Evolutionary conservation across 1,140 invertebrate species (phyloP), one percentile per base, ranked within the genome.

Genomic region (Ruditapes philippinarum): DNA sequence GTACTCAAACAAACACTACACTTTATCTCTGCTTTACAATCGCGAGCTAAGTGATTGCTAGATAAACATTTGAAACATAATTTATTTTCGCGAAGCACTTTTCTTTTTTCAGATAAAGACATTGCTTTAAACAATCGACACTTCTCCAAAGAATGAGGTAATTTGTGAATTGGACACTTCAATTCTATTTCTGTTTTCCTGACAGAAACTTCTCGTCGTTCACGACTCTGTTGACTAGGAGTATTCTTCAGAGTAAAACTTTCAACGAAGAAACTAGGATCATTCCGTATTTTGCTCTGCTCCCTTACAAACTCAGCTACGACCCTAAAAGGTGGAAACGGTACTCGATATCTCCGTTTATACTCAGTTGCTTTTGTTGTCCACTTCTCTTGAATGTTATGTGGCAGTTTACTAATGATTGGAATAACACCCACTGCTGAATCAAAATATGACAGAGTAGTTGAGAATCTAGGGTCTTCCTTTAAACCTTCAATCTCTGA

Each of bases 51-150:
- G 45, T 90, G 91, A 22, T 49, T 74, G 31, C 49, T 79, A n/a
- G 84, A 85, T 9, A 31, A 14, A 54, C 91, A 90, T n/a, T 54
- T 70, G 31, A 79, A 91, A 49, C 89, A 91, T 57, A 91, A 79
- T n/a, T 60, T 51, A 3, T 88, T 91, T 22, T 91, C 79, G 40
- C 60, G 80, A 0, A 91, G 62, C 28, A 88, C 73, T 40, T 88
- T 36, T 22, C 7, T 82, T 28, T 62, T 70, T 11, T 90, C 89
- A 14, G 33, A 51, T 14, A 51, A 7, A 22, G 33, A 19, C 42
- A 45, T 78, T 4, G 7, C 22, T n/a, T 49, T 78, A 28, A 89
- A 84, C 45, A 19, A 36, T 38, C 49, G 60, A 40, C 88, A 79
- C 36, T 76, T 54, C 17, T 80, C 62, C 22, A 83, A 45, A 25